phyloP scores from a whole-genome alignment of 2,797 vertebrate species.

The Distichodus sexfasciatus region DNA sequence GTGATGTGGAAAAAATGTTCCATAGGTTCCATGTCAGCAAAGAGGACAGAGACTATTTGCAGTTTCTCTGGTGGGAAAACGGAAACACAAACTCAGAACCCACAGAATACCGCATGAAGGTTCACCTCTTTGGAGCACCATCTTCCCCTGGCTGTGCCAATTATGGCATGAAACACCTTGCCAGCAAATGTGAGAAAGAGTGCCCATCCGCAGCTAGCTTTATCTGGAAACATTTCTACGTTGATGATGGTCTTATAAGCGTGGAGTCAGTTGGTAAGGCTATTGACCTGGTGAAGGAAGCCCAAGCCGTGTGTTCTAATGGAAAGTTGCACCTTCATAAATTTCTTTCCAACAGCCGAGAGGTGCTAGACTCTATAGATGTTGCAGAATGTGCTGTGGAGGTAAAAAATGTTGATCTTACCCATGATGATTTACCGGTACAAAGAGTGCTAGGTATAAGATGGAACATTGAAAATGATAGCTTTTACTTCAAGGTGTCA shows the following conservation, averaged over 20 bases:
- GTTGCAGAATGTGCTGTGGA: neutral
- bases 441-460: slow-evolving; percentile 31
- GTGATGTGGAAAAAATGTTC: slow-evolving; percentile 21
- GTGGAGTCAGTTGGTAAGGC: neutral
- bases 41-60: slow-evolving; percentile 5
- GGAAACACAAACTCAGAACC: slow-evolving; percentile 12
- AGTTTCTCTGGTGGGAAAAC: slow-evolving; percentile 14
- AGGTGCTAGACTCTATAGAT: neutral
- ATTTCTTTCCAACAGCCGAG: slow-evolving; percentile 13
- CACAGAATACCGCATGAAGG: slow-evolving; percentile 23
- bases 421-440: slow-evolving; percentile 11
- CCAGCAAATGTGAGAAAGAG: neutral
- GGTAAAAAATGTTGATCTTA: neutral
- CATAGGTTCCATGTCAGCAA: slow-evolving; percentile 22
- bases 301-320: neutral
- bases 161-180: slow-evolving; percentile 25
- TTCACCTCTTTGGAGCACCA: neutral
- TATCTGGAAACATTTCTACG: slow-evolving; percentile 1
- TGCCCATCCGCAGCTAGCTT: slow-evolving; percentile 10
- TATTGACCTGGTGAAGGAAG: slow-evolving; percentile 1
- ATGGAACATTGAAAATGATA: slow-evolving; percentile 19
- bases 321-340: slow-evolving; percentile 21
- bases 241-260: slow-evolving; percentile 21
- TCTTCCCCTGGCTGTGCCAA: slow-evolving; percentile 30
- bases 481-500: neutral